phyloP scores from a whole-genome alignment of 2,888 invertebrate species.

The Drepana falcataria region DNA sequence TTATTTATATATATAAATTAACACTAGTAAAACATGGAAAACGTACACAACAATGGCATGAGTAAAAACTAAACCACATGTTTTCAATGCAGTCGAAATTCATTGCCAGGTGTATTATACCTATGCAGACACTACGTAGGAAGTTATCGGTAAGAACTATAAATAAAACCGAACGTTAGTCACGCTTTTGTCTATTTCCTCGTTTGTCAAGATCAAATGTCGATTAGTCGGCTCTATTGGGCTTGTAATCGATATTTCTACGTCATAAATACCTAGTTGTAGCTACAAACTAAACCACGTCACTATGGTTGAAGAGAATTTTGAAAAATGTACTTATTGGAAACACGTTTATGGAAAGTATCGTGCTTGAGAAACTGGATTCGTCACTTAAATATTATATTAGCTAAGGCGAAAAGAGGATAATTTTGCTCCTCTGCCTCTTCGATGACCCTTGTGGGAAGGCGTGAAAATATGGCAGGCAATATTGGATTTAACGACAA shows the following conservation, averaged over 20 bases:
- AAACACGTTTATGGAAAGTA: too few relatives aligned
- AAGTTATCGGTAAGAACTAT: slow-evolving; percentile 39
- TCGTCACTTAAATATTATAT: too few relatives aligned
- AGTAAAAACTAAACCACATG: not conserved
- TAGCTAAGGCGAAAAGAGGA: too few relatives aligned
- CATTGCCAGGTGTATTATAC: slow-evolving; percentile 7
- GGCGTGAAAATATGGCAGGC: too few relatives aligned
- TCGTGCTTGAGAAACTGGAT: too few relatives aligned
- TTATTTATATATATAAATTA: too few relatives aligned
- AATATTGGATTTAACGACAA: too few relatives aligned
- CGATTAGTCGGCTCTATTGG: slow-evolving; percentile 17
- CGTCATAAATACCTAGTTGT: not conserved
- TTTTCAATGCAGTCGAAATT: not conserved
- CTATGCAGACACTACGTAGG: slow-evolving; percentile 19
- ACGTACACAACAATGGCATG: too few relatives aligned
- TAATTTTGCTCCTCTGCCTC: too few relatives aligned
- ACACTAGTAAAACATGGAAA: too few relatives aligned
- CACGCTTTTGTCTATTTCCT: slow-evolving; percentile 37
- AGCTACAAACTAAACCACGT: not conserved
- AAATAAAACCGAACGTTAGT: slow-evolving; percentile 31
- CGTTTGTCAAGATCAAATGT: slow-evolving; percentile 41
- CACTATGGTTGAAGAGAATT: not conserved
- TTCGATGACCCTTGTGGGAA: too few relatives aligned
- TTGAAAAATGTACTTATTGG: too few relatives aligned
- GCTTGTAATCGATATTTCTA: slow-evolving; percentile 25